phyloP scores from a whole-genome alignment of 2,113 vertebrate genomes.

The Phoenicopterus ruber region DNA sequence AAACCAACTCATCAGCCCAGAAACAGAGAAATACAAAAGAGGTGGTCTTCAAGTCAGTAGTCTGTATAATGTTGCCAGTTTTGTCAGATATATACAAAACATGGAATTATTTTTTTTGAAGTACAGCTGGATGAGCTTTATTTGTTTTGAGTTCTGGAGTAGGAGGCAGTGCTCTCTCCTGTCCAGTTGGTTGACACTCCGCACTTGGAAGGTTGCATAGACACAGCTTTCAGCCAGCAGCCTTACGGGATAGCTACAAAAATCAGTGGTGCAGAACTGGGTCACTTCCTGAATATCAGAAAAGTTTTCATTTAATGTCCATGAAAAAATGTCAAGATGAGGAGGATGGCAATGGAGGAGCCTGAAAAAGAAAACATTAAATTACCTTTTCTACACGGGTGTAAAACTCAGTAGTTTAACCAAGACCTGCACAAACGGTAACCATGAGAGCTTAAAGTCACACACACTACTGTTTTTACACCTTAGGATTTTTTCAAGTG shows the following conservation, averaged over 20 bases:
- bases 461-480: background rate
- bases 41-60: conserved; percentile 94
- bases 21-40: conserved; percentile 85
- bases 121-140: conserved; percentile 84
- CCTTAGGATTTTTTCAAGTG: background rate
- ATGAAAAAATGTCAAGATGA: conserved; percentile 91
- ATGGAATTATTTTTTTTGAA: conserved; percentile 78
- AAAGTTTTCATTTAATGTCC: conserved; percentile 85
- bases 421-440: conserved; percentile 7
- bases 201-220: conserved; percentile 98
- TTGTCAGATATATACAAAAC: conserved; percentile 96
- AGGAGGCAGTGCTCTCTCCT: conserved; percentile 80
- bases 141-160: conserved; percentile 82
- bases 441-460: background rate
- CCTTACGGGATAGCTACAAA: conserved; percentile 95
- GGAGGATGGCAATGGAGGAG: conserved; percentile 93
- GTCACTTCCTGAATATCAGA: conserved; percentile 99
- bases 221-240: conserved; percentile 98
- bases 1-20: conserved; percentile 85
- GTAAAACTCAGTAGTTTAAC: background rate
- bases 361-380: conserved; percentile 77
- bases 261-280: conserved; percentile 90
- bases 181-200: conserved; percentile 86
- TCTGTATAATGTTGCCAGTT: conserved; percentile 91
- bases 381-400: conserved; percentile 65